Conservation (phyloP, 2,113 vertebrate genomes). For the Phalacrocorax brasilianus region DNA sequence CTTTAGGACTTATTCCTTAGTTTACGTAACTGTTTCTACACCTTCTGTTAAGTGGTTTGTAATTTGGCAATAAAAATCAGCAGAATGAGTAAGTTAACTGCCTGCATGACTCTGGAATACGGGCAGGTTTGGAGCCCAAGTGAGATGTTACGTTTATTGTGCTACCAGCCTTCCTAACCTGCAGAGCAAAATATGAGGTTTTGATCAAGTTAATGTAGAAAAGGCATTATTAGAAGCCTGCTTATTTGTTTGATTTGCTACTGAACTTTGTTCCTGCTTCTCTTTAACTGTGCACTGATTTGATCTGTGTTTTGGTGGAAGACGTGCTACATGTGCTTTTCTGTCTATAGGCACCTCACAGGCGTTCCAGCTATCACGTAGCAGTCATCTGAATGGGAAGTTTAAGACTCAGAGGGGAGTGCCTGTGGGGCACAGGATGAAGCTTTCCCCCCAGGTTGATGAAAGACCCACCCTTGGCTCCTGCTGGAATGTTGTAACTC, state of each 20-base stretch:
- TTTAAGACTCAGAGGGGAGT: neutral
- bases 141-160: neutral
- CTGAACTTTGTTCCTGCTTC: neutral
- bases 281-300: neutral
- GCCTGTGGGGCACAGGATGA: neutral
- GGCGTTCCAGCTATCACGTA: neutral
- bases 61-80: neutral
- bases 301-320: neutral
- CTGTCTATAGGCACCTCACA: neutral
- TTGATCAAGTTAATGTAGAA: neutral
- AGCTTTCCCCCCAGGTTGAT: slow-evolving; percentile 6
- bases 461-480: slow-evolving; percentile 19
- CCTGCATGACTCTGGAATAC: neutral
- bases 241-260: neutral
- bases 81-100: neutral
- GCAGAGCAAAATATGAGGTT: neutral
- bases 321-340: rapidly evolving
- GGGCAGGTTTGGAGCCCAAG: neutral
- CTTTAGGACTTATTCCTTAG: neutral
- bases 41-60: neutral
- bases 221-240: neutral
- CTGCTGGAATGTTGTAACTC: neutral
- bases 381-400: neutral
- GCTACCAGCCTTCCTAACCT: neutral
- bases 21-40: neutral